Percentiles rank a stretch among this genome's conserved stretches.
phyloP scores from a whole-genome alignment of 2,888 invertebrate genomes.

The Slavum lentiscoides region DNA sequence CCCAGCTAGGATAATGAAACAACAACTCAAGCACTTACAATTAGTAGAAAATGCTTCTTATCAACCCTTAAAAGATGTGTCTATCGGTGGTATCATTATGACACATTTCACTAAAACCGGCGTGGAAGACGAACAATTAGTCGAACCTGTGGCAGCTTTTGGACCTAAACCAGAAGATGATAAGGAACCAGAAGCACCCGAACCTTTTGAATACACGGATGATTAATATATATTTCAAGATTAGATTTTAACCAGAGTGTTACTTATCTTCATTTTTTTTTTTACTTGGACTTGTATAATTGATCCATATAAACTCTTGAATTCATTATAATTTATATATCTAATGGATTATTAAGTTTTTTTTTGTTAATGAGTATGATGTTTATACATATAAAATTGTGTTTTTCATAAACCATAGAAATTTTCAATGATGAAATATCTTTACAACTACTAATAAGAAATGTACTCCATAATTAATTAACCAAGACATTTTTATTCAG shows the following conservation, averaged over 20 bases:
- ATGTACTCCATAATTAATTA: background rate
- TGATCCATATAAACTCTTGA: conserved; percentile 26
- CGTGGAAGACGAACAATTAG: conserved; percentile 81
- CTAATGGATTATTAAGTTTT: conserved; percentile 1
- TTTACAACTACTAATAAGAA: background rate
- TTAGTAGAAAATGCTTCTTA: conserved; percentile 82
- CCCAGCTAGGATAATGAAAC: conserved; percentile 91
- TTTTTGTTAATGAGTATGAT: conserved; percentile 2
- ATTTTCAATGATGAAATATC: background rate
- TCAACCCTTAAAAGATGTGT: conserved; percentile 84
- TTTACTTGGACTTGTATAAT: conserved; percentile 38
- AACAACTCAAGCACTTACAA: conserved; percentile 72
- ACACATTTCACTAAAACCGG: conserved; percentile 81
- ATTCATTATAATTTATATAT: conserved; percentile 47
- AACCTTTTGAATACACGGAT: conserved; percentile 94
- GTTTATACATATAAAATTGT: background rate
- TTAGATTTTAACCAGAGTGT: background rate
- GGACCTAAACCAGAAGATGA: conserved; percentile 92
- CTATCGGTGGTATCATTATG: conserved; percentile 95
- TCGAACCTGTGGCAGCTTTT: conserved; percentile 89
- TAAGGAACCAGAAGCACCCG: conserved; percentile 95
- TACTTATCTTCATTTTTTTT: conserved; percentile 1
- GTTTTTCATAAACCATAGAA: background rate
- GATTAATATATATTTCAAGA: conserved; percentile 42
- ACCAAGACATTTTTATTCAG: background rate